phyloP scores from a whole-genome alignment of 1,140 invertebrate species.

The Drosophila ambigua region DNA sequence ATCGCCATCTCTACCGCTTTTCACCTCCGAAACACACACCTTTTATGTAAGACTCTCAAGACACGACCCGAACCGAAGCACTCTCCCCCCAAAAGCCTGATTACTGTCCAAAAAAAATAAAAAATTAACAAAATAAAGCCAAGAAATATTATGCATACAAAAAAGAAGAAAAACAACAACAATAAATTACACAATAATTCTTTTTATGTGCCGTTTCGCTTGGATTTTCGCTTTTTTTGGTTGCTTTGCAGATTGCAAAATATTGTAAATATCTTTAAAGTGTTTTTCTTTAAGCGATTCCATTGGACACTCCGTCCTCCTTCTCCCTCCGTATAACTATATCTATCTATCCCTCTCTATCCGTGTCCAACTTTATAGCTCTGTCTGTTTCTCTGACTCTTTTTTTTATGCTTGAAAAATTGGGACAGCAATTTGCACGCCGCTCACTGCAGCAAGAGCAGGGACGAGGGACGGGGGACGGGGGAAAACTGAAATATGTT shows the following conservation, averaged over 20 bases:
- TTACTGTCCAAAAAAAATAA: conserved; percentile 42
- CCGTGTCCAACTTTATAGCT: conserved; percentile 6
- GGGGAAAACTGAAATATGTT: conserved; percentile 45
- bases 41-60: conserved; percentile 24
- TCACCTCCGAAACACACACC: conserved; percentile 23
- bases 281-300: conserved; percentile 48
- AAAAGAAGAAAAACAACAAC: conserved; percentile 33
- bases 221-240: conserved; percentile 15
- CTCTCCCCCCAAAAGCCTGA: conserved; percentile 24
- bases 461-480: not conserved
- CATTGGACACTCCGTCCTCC: conserved; percentile 1
- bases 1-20: not conserved
- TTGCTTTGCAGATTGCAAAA: conserved; percentile 56
- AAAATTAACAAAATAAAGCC: conserved; percentile 31
- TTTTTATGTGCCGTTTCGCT: conserved; percentile 61
- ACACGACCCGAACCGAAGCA: conserved; percentile 6
- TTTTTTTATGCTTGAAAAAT: conserved; percentile 82
- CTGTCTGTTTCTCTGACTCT: conserved; percentile 25
- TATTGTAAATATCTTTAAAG: conserved; percentile 40
- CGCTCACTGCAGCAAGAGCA: conserved; percentile 53
- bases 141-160: conserved; percentile 61
- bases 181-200: conserved; percentile 78
- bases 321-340: conserved; percentile 1
- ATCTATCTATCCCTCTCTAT: conserved; percentile 8
- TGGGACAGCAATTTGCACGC: conserved; percentile 79